Evolutionary conservation across 2,113 vertebrate species (phyloP), one percentile per base, ranked within the genome.

Genomic region (Amazona guildingii): DNA sequence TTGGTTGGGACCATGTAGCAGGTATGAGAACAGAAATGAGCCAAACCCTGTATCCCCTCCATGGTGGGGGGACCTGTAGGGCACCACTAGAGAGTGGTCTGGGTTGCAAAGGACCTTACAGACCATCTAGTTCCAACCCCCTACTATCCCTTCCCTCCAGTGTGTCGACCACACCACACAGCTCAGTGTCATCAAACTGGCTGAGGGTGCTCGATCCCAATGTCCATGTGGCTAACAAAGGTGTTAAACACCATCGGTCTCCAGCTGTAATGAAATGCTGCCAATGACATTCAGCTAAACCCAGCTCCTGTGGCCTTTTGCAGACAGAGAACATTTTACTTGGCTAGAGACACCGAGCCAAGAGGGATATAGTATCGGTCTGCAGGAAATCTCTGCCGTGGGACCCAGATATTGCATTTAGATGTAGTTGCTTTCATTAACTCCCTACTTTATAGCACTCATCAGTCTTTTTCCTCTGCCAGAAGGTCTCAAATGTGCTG

Each of bases 381-480:
- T 17, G 15, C 19, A 35, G 89, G 72, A 75, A 21, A 69, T 74
- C 66, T 83, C 83, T 59, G 63, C 75, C 3, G 1, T 70, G 73
- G 70, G 84, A 88, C 79, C 31, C 77, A 86, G 83, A 55, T 83
- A 59, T 31, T 81, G 83, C 64, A 62, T 83, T 93, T 68, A n/a
- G 57, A 92, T 92, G 86, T 41, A 66, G 84, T 62, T 52, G 68
- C 92, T 94, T 92, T 88, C 81, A 89, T 93, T 87, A 88, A 15
- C 55, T 96, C 62, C 64, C 66, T 41, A 31, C 61, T 90, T 95
- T 83, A 89, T 83, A 80, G 72, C 46, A 3, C 52, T 92, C 90
- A 92, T 88, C 94, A 67, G 93, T 83, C 95, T 94, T 81, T 51
- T 75, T 86, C 92, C 69, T 81, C 55, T 92, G 86, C 86, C 83